Evolutionary conservation across 1,140 invertebrate species (phyloP).

Genomic region (Macrosteles quadrilineatus): DNA sequence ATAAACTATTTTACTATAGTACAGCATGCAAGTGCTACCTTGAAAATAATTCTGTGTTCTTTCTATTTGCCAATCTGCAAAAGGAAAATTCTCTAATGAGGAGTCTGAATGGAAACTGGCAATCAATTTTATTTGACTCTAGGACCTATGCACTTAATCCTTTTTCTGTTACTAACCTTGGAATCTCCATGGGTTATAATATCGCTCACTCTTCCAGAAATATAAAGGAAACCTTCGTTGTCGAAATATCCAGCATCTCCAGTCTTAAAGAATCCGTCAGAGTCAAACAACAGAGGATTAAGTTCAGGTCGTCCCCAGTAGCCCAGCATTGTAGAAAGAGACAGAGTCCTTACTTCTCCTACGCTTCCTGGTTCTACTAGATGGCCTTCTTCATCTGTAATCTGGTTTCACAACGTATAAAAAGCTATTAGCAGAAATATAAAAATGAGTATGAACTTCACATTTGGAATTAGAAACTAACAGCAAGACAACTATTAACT

Average conservation of each 20-base stretch:
- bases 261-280: conserved; percentile 1
- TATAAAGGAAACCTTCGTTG: background rate
- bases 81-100: background rate
- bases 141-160: background rate
- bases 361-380: background rate
- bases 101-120: background rate
- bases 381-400: background rate
- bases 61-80: too few species aligned
- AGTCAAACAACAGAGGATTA: background rate
- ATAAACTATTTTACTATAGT: too few species aligned
- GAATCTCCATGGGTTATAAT: background rate
- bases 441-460: background rate
- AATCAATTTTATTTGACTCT: background rate
- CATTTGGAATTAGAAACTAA: background rate
- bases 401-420: background rate
- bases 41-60: too few species aligned
- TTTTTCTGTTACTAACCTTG: background rate
- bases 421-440: too few species aligned
- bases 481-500: background rate
- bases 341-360: background rate
- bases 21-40: too few species aligned
- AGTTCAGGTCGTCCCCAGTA: background rate
- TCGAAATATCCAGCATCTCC: conserved; percentile 16
- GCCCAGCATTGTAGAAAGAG: background rate
- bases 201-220: background rate